Percentiles rank a stretch among this genome's conserved stretches.
These are phyloP conservation scores for Chrosomus eos DNA, from an alignment of 2,797 vertebrate genomes.

Conservation along the genomic window DNA sequence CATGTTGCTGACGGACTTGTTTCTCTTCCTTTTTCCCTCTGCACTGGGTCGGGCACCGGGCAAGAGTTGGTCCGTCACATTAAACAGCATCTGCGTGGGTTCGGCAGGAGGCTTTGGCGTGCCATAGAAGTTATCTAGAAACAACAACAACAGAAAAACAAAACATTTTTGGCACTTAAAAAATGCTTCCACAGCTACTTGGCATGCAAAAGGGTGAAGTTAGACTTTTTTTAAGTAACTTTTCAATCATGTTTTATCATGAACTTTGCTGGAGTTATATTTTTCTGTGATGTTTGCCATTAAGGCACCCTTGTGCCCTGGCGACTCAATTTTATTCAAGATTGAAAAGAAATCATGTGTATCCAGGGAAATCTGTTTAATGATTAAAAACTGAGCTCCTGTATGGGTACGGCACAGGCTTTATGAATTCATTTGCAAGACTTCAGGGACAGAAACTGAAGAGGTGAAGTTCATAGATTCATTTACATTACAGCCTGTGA, in stretches of 20 bases:
- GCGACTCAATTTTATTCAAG: slow-evolving; percentile 49
- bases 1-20: slow-evolving; percentile 99
- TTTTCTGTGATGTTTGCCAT: slow-evolving; percentile 48
- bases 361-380: slow-evolving; percentile 55
- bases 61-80: slow-evolving; percentile 97
- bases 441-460: slow-evolving; percentile 31
- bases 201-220: slow-evolving; percentile 24
- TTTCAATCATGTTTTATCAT: slow-evolving; percentile 36
- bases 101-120: slow-evolving; percentile 98
- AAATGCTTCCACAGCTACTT: slow-evolving; percentile 3
- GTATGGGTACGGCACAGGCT: slow-evolving; percentile 28
- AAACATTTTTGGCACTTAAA: not conserved
- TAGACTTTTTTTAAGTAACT: slow-evolving; percentile 18
- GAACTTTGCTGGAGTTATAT: slow-evolving; percentile 24
- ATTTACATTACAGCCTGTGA: slow-evolving; percentile 39
- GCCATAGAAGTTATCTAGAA: slow-evolving; percentile 97
- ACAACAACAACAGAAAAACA: not conserved
- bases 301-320: slow-evolving; percentile 22
- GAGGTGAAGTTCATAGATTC: slow-evolving; percentile 38
- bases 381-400: slow-evolving; percentile 60
- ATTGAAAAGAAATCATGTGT: slow-evolving; percentile 58
- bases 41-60: slow-evolving; percentile 96
- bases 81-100: slow-evolving; percentile 93
- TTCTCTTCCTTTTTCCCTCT: slow-evolving; percentile 97
- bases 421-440: slow-evolving; percentile 46